Evolutionary conservation across 2,888 invertebrate genomes (phyloP).

Genomic region (Crocallis elinguaria): DNA sequence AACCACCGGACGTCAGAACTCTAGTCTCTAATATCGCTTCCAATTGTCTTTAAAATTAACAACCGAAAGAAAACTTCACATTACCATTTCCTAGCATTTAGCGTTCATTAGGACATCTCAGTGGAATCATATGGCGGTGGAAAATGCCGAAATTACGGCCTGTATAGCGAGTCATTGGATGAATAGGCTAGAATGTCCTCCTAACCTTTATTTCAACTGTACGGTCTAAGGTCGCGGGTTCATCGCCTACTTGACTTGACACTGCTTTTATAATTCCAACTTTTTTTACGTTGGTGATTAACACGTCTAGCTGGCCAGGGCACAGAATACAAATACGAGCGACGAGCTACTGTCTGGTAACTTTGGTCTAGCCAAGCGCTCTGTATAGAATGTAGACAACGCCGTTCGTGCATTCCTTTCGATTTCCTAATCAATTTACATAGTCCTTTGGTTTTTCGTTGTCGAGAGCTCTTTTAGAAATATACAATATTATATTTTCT

Average conservation of each 20-base stretch:
- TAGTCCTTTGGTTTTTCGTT: neutral
- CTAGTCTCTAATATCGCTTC: slow-evolving; percentile 5
- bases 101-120: slow-evolving; percentile 17
- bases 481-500: too few relatives aligned
- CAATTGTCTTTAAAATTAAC: slow-evolving; percentile 25
- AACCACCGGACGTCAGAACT: neutral
- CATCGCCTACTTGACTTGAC: slow-evolving; percentile 16
- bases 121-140: slow-evolving; percentile 24
- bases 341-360: slow-evolving; percentile 3
- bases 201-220: slow-evolving; percentile 21
- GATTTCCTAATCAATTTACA: neutral
- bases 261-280: slow-evolving; percentile 7
- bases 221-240: slow-evolving; percentile 11
- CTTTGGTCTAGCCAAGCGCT: slow-evolving; percentile 16
- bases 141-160: slow-evolving; percentile 22
- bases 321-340: slow-evolving; percentile 18
- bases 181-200: slow-evolving; percentile 3
- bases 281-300: slow-evolving; percentile 5
- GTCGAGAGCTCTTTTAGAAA: too few relatives aligned
- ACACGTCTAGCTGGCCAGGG: slow-evolving; percentile 1
- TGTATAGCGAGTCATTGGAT: slow-evolving; percentile 8
- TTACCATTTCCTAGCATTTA: slow-evolving; percentile 23
- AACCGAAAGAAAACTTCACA: slow-evolving; percentile 22
- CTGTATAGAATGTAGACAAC: slow-evolving; percentile 10
- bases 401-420: neutral